Conservation (phyloP, 2,797 vertebrate genomes). For the Sarcophilus harrisii region DNA sequence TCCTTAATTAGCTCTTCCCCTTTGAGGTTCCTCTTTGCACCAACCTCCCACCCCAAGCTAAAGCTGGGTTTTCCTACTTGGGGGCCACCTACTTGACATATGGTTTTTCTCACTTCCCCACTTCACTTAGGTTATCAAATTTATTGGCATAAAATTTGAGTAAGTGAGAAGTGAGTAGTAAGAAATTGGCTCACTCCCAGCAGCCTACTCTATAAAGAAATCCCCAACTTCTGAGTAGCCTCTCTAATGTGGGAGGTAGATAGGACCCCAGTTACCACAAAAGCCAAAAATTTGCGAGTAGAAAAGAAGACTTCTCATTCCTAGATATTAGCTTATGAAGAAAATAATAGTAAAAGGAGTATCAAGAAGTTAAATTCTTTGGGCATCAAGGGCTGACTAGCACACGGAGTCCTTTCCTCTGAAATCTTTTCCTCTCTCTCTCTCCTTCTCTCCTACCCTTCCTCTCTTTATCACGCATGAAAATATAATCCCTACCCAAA, state of each 20-base stretch:
- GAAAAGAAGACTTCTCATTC: background rate
- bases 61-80: background rate
- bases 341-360: background rate
- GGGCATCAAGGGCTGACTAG: background rate
- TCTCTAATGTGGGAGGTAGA: background rate
- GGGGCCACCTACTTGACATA: background rate
- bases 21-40: background rate
- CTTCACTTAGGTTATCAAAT: no score
- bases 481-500: background rate
- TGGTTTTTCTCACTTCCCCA: background rate
- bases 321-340: background rate
- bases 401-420: background rate
- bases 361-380: background rate
- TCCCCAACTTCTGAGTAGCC: background rate
- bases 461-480: background rate
- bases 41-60: background rate
- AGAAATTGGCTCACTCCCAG: background rate
- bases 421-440: background rate
- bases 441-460: background rate
- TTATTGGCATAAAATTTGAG: no score
- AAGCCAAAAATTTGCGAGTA: no score
- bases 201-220: background rate
- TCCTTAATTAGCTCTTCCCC: background rate
- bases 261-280: background rate
- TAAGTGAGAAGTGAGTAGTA: no score